Base-by-base conservation (phyloP, 2,113 vertebrate genomes). In the Grammomys surdaster region DNA sequence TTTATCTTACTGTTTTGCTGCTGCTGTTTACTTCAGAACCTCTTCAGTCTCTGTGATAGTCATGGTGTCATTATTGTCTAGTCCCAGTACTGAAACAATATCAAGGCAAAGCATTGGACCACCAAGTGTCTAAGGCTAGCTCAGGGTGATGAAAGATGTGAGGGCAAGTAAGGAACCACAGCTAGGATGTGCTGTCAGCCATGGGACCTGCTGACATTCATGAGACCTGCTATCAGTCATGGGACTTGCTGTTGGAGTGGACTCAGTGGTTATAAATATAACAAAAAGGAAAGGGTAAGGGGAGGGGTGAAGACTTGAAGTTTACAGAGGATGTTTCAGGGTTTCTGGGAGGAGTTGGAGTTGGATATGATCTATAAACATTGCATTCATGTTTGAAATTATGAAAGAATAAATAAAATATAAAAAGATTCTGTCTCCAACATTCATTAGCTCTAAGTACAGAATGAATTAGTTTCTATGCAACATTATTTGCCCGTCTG, bases 381-480 rank as follows among this genome's bases (percentile, higher is more conserved):
- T 69, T 51, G 63, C 22, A 22, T 67, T 86, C 43, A 8, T 51
- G 17, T 86, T 51, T 51, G 19, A 22, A 86, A 36, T 86, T 36
- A 48, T 69, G 40, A 69, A 87, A 69, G 63, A 65, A 69, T 22
- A 87, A 87, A 86, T 48, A 69, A 86, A 51, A 51, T 46, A 19
- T 48, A 48, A 48, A 67, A 67, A 73, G 31, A 84, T 48, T 88
- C 19, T 94, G 70, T 31, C 43, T 82, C 86, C 43, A 48, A 26
- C 56, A n/a, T 48, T 76, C 36, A n/a, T 9, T 88, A 90, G 12
- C 40, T 82, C 70, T 90, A 93, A 70, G 7, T 36, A 92, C 58
- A 54, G 77, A 78, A 43, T 88, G 85, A 87, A 69, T 89, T 76
- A 65, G 43, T 80, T 80, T 94, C 80, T 81, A n/a, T 91, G 43